phyloP scores from a whole-genome alignment of 53 echinoderm and acorn worm species.

The Astropecten irregularis region DNA sequence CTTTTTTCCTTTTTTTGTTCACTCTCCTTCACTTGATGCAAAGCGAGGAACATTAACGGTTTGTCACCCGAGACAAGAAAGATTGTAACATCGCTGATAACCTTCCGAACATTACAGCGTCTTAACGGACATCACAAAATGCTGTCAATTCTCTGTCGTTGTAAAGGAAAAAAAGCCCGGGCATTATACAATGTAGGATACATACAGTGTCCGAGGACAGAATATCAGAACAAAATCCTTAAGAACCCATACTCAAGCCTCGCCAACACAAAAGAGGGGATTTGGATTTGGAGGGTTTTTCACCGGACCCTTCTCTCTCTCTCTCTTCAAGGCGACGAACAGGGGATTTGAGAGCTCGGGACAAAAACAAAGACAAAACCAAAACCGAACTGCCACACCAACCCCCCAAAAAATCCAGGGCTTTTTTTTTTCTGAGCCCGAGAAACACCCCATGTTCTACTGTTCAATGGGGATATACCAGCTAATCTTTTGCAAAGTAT shows the following conservation, averaged over 20 bases:
- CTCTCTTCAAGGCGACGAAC: constrained; percentile 1
- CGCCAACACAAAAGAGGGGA: constrained; percentile 4
- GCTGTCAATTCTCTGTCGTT: neutral
- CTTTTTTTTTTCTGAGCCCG: too few species aligned
- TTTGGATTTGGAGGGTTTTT: constrained; percentile 29
- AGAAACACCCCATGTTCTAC: constrained; percentile 18
- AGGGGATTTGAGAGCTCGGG: neutral
- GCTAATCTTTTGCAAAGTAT: constrained; percentile 28
- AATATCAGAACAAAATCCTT: too few species aligned
- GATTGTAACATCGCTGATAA: too few species aligned
- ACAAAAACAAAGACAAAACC: constrained; percentile 7
- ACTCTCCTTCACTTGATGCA: too few species aligned
- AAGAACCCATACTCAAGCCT: neutral
- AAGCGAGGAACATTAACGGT: too few species aligned
- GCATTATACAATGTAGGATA: too few species aligned
- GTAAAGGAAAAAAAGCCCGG: neutral
- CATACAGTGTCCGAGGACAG: too few species aligned
- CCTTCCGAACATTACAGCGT: too few species aligned
- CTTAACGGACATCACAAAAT: constrained; percentile 7
- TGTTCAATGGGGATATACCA: neutral
- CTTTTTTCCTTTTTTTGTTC: too few species aligned
- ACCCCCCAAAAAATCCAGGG: neutral
- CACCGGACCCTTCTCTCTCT: neutral
- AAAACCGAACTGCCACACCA: neutral
- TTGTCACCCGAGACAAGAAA: too few species aligned